A percentile compares a stretch with the other conserved stretches of the same genome.
These are phyloP conservation scores for Gonatopus flavifemur DNA, from an alignment of 1,140 invertebrate species.

Conservation along the genomic window DNA sequence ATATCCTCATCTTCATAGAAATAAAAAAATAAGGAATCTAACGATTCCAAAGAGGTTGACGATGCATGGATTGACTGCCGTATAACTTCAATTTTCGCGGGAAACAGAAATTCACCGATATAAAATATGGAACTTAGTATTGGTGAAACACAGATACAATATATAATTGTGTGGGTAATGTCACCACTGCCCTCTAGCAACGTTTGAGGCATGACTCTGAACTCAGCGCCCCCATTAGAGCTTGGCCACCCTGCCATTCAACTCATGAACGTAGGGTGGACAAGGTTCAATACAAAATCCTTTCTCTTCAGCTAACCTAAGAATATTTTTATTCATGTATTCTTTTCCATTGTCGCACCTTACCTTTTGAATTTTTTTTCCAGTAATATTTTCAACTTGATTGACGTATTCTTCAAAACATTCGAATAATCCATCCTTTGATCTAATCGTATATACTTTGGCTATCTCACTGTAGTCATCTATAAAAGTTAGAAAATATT, in stretches of 20 bases:
- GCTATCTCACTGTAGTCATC: no score
- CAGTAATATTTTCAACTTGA: slow-evolving; percentile 25
- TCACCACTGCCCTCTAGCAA: slow-evolving; percentile 37
- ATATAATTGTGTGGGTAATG: no score
- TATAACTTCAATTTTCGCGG: slow-evolving; percentile 33
- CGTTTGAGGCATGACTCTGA: slow-evolving; percentile 41
- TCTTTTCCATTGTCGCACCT: slow-evolving; percentile 48
- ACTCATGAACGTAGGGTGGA: no score
- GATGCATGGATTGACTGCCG: no score
- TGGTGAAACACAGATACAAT: slow-evolving; percentile 15
- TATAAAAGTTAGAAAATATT: no score
- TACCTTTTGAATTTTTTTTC: slow-evolving; percentile 38
- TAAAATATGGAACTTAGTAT: slow-evolving; percentile 27
- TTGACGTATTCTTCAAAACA: slow-evolving; percentile 27
- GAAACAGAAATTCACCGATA: slow-evolving; percentile 35
- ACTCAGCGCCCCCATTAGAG: no score
- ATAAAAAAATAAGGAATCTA: no score
- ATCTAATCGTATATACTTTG: no score
- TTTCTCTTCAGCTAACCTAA: slow-evolving; percentile 19
- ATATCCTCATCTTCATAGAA: no score
- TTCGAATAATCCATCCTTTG: slow-evolving; percentile 33
- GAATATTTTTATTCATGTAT: slow-evolving; percentile 36
- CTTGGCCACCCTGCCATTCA: no score
- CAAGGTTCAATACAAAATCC: no score
- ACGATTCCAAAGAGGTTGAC: no score